Base-by-base conservation (phyloP, 2,113 vertebrate species). In the Coreoperca whiteheadi region DNA sequence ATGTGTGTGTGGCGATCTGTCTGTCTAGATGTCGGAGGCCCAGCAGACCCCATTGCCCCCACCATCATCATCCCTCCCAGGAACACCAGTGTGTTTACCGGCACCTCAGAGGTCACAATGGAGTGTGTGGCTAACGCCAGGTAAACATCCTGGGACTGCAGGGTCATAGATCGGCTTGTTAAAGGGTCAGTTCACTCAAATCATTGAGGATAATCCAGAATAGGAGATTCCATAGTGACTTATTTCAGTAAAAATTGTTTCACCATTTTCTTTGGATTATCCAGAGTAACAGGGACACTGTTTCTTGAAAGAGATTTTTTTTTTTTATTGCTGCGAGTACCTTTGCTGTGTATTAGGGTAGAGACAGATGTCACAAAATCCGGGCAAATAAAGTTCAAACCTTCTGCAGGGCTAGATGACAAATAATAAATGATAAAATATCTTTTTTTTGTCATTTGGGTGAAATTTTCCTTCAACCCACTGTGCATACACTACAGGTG, bases 71-170 rank as follows among this genome's bases (percentile, higher is more conserved):
- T 99, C 83, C 96, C 98, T 1, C 98, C 98, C 57, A 96, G 94
- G 93, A 99, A 99, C 94, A 99, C 97, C 59, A 99, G 98, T 0
- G 97, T 99, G 76, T 96, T 99, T 79, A 95, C 96, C 0, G 98
- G 98, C 3, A 97, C 97, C 64, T 98, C 97, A 0, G 98, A 99
- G 90, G 97, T 98, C 89, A 99, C 96, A 12, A 94, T 99, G 97
- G 98, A 99, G 92, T 99, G 98, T 0, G 97, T 99, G 78, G 98
- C 98, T 91, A 99, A 99, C 0, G 98, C 98, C 92, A 97, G 98
- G 98, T 94, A 61, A 95, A 94, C 76, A 5, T 30, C 10, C 11
- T 16, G 15, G 1, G 4, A 10, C 54, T 32, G 72, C 34, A 75
- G n/a, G 39, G 32, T 67, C 34, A 66, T 8, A 6, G 12, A 60